Conservation (phyloP, 2,888 invertebrate genomes). For the Rotaria macrura region DNA sequence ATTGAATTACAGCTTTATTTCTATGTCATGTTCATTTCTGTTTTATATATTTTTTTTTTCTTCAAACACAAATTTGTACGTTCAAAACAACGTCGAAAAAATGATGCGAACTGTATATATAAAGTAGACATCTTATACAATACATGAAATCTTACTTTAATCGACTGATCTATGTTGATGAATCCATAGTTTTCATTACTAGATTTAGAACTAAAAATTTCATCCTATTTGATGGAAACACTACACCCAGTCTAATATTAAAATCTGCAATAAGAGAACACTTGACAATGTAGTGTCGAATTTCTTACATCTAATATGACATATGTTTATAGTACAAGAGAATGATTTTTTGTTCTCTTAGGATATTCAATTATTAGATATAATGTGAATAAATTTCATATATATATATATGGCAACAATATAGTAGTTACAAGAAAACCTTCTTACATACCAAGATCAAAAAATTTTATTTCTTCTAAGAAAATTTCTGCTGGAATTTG, state of each 20-base stretch:
- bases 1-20: too few species aligned
- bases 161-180: too few species aligned
- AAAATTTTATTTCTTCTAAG: slow-evolving; percentile 51
- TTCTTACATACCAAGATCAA: slow-evolving; percentile 48
- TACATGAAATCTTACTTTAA: too few species aligned
- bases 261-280: not conserved
- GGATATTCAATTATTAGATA: not conserved
- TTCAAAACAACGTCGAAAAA: too few species aligned
- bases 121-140: too few species aligned
- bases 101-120: too few species aligned
- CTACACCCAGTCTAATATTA: not conserved
- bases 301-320: not conserved
- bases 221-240: too few species aligned
- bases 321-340: not conserved
- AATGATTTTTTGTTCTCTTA: not conserved
- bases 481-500: slow-evolving; percentile 52
- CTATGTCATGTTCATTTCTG: not conserved
- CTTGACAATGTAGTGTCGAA: not conserved
- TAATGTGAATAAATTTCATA: not conserved
- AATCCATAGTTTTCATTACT: too few species aligned
- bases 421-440: not conserved
- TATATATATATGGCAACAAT: too few species aligned
- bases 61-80: too few species aligned
- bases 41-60: not conserved
- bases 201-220: too few species aligned